Evolutionary conservation across 2,888 invertebrate species (phyloP).

Genomic region (Tridacna gigas): DNA sequence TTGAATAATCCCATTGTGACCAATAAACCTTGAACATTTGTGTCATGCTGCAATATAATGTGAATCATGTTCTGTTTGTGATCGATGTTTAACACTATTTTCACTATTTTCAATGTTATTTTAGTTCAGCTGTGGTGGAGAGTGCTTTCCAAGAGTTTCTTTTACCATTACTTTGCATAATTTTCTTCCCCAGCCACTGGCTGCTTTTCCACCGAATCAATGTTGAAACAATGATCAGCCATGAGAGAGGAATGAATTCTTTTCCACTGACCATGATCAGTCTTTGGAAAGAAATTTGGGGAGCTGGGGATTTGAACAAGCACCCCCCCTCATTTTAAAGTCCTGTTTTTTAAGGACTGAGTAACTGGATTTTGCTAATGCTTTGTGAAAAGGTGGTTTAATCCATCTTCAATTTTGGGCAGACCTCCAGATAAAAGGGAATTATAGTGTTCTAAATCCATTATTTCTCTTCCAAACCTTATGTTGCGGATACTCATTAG

Average conservation of each 20-base stretch:
- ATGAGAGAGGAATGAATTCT: not conserved
- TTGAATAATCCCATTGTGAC: slow-evolving; percentile 28
- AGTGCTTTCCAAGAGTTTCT: not conserved
- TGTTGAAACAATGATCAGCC: too few relatives aligned
- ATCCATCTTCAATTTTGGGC: too few relatives aligned
- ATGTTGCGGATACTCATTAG: too few relatives aligned
- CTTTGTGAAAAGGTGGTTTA: too few relatives aligned
- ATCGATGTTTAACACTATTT: too few relatives aligned
- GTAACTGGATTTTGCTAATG: too few relatives aligned
- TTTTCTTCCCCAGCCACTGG: not conserved
- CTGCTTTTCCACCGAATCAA: not conserved
- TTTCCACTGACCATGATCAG: not conserved
- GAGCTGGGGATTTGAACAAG: not conserved
- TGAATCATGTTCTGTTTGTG: too few relatives aligned
- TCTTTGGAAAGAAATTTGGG: not conserved
- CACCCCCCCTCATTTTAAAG: not conserved
- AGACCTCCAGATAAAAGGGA: too few relatives aligned
- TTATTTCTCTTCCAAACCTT: too few relatives aligned
- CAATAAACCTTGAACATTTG: slow-evolving; percentile 14
- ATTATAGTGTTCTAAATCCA: too few relatives aligned
- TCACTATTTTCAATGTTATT: not conserved
- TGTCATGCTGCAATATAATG: slow-evolving; percentile 28
- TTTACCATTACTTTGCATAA: not conserved
- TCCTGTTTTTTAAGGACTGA: not conserved
- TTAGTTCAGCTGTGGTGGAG: not conserved